A percentile compares a stretch with the other conserved stretches of the same genome.
phyloP scores from a whole-genome alignment of 2,113 vertebrate genomes.

The Lamprologus speciosus region DNA sequence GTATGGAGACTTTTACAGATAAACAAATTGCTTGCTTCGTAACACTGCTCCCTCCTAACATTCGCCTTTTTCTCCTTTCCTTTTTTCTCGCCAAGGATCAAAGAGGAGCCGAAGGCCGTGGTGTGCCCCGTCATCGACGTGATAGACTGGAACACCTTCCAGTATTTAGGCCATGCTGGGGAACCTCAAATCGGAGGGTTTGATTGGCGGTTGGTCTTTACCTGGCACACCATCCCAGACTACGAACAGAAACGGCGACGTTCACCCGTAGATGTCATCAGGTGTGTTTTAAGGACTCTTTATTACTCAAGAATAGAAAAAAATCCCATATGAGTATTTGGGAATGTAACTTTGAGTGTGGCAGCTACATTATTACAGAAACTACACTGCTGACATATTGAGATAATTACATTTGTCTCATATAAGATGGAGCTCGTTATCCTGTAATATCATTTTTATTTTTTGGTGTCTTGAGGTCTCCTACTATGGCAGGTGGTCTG shows the following conservation, averaged over 20 bases:
- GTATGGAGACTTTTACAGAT: not conserved
- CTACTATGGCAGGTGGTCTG: conserved; percentile 97
- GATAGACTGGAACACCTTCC: conserved; percentile 96
- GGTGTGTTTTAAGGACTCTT: conserved; percentile 60
- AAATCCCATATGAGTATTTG: not conserved
- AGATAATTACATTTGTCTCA: not conserved
- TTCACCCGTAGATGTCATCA: conserved; percentile 85
- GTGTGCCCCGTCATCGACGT: conserved; percentile 96
- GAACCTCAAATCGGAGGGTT: conserved; percentile 96
- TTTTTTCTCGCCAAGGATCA: conserved; percentile 73
- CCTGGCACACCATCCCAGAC: conserved; percentile 83
- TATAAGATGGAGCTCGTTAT: not conserved
- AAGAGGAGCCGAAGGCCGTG: conserved; percentile 84
- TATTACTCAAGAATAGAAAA: not conserved
- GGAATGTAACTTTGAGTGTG: not conserved
- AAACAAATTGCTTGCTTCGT: not conserved
- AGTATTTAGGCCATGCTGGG: conserved; percentile 87
- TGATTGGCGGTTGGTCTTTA: conserved; percentile 95
- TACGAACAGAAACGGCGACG: conserved; percentile 77
- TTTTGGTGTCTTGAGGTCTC: conserved; percentile 76
- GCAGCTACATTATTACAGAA: not conserved
- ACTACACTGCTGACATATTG: not conserved
- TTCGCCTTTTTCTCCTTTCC: not conserved
- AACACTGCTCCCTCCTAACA: not conserved
- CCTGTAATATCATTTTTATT: not conserved